phyloP scores from a whole-genome alignment of 2,888 invertebrate species.

The Hecatera dysodea region DNA sequence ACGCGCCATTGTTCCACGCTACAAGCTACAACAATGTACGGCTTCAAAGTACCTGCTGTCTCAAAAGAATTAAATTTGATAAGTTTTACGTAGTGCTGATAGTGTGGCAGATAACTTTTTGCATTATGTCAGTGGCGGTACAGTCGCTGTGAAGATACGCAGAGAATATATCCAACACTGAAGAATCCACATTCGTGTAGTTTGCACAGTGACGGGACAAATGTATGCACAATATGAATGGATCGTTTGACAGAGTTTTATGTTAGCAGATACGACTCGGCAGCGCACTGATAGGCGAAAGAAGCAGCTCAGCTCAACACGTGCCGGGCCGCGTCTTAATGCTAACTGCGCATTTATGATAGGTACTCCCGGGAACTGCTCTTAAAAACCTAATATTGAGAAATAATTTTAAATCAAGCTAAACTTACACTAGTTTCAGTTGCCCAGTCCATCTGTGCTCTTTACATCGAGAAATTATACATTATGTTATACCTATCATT shows the following conservation, averaged over 20 bases:
- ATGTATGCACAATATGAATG: not conserved
- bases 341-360: slow-evolving; percentile 8
- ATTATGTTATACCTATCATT: no score
- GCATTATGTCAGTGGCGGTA: not conserved
- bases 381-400: not conserved
- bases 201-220: not conserved
- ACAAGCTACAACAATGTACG: not conserved
- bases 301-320: not conserved
- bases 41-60: not conserved
- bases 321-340: not conserved
- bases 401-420: not conserved
- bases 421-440: not conserved
- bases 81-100: not conserved
- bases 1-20: slow-evolving; percentile 1
- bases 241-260: slow-evolving; percentile 3
- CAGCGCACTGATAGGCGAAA: not conserved
- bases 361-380: not conserved
- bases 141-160: no score
- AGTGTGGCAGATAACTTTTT: not conserved
- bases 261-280: not conserved
- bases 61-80: not conserved
- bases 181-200: not conserved
- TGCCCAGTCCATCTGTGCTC: not conserved
- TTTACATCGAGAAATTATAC: no score
- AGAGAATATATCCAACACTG: not conserved